Base-by-base conservation (phyloP, 2,888 invertebrate species). In the Chrysolina americana region DNA sequence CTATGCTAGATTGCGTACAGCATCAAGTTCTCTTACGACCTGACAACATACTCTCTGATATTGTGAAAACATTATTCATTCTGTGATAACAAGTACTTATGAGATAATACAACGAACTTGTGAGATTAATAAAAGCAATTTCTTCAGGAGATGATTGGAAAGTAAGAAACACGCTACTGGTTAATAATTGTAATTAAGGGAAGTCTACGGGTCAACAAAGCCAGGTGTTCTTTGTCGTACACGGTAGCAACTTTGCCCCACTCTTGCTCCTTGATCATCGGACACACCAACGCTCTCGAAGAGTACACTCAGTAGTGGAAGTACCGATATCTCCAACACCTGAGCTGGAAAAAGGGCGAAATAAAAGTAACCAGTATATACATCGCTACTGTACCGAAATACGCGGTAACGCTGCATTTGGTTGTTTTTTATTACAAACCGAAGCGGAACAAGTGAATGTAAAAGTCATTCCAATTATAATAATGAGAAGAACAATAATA, bases 131-230 rank as follows among this genome's bases (percentile, higher is more conserved):
- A 77, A 73, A 73, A 73, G 76, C 73, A 76, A 76, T 78, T 71
- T 76, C 73, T 73, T 65, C 72, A 73, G 74, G 70, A 71, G 77
- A 76, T 78, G 75, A 77, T 74, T 79, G 79, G 75, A 76, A 83
- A 84, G 81, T 83, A 83, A 85, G 82, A 84, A 83, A 85, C 85
- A 85, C 82, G 86, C 86, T 87, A 86, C 86, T 84, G 85, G 85
- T 84, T 86, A 86, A 87, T 87, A 86, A 86, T 86, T 86, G 84
- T 86, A 86, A 87, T 86, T 87, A 87, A 86, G 85, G 84, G 84
- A 85, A 83, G 84, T 84, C 85, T 83, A 84, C 86, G 85, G 86
- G 85, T 86, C 85, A 85, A 84, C 82, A 83, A 82, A 82, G 81
- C 85, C 86, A 86, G 87, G 85, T 87, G 86, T 86, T 84, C 84